phyloP scores from a whole-genome alignment of 35 echinoderm and acorn worm genomes.

The Stichopus chloronotus region DNA sequence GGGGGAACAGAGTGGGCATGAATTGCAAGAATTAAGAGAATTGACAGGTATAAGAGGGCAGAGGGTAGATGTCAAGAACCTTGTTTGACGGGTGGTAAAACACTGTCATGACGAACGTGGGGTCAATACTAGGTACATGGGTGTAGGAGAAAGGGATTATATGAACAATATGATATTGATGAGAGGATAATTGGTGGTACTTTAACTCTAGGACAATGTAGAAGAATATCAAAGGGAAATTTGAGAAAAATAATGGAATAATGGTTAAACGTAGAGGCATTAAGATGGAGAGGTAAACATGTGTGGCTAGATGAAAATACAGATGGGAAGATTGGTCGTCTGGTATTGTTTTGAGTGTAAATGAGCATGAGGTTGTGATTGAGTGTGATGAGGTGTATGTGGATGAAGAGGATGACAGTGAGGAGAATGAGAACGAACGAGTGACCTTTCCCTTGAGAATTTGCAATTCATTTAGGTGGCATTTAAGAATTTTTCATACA shows the following conservation, averaged over 20 bases:
- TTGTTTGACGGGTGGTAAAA: background rate
- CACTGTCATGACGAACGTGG: background rate
- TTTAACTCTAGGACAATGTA: background rate
- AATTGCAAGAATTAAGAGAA: no score
- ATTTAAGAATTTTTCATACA: no score
- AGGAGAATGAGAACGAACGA: background rate
- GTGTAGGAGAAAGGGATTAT: background rate
- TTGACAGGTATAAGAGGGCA: background rate
- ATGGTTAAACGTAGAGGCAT: background rate
- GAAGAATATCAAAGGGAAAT: constrained; percentile 15
- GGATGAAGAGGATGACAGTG: constrained; percentile 16
- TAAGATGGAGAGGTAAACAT: constrained; percentile 5
- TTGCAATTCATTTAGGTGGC: background rate
- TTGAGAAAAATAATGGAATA: background rate
- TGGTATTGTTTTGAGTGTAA: constrained; percentile 5
- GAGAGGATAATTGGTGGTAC: background rate
- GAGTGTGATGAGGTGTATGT: constrained; percentile 3
- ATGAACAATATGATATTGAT: background rate
- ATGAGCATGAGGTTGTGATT: background rate
- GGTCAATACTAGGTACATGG: background rate
- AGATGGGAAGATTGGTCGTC: constrained; percentile 1
- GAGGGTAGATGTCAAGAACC: background rate
- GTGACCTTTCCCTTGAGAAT: background rate
- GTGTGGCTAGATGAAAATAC: constrained; percentile 18
- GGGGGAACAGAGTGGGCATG: no score